A percentile compares a stretch with the other conserved stretches of the same genome.
Evolutionary conservation across 1,140 invertebrate species (phyloP).

Genomic region (Pentalonia nigronervosa): DNA sequence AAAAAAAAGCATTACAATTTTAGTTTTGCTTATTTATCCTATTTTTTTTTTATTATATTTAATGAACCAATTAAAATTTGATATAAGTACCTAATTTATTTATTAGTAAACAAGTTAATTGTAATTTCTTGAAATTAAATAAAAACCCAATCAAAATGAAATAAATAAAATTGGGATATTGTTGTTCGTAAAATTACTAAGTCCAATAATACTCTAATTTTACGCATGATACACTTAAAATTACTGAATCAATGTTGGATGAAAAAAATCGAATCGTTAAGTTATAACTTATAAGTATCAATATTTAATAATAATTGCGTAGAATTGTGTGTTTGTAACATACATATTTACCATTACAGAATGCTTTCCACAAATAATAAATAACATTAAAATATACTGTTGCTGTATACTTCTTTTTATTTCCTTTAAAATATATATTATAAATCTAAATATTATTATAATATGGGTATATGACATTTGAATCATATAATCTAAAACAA

Average conservation of each 20-base stretch:
- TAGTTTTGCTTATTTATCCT: neutral
- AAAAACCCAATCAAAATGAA: neutral
- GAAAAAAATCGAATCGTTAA: no score
- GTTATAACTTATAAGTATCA: no score
- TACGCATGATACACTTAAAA: neutral
- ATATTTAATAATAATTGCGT: neutral
- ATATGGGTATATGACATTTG: neutral
- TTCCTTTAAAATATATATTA: no score
- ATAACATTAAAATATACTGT: neutral
- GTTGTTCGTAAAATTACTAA: neutral
- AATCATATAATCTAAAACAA: neutral
- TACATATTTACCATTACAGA: neutral
- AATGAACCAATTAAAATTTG: neutral
- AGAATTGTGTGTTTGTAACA: neutral
- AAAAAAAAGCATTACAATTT: neutral
- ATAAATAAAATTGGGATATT: neutral
- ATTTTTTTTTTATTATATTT: neutral
- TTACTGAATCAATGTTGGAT: neutral
- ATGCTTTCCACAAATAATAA: neutral
- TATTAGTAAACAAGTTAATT: neutral
- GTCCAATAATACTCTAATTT: neutral
- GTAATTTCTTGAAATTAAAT: neutral
- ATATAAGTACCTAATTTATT: neutral
- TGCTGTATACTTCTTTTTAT: neutral
- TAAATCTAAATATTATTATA: no score